Evolutionary conservation across 2,888 invertebrate genomes (phyloP), one percentile per base, ranked within the genome.

Genomic region (Theretra japonica): DNA sequence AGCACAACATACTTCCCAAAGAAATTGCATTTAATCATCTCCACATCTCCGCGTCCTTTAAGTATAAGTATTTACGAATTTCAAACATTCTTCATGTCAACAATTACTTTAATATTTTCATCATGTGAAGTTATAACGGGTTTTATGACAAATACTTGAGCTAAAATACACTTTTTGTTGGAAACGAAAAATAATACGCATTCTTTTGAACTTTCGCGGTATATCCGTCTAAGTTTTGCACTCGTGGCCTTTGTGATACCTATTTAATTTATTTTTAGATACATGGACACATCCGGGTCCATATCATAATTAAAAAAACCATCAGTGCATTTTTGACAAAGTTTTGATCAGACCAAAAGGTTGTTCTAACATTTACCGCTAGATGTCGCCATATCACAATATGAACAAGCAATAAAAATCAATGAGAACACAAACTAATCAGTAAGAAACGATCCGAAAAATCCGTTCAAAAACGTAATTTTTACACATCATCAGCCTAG

Each of bases 11-110:
- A 91, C 90, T 93, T 93, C 83, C 82, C 85, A 84, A 93, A 93
- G 91, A 92, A 92, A 93, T 92, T 92, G 93, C 92, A 93, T 93
- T 93, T 90, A 90, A 91, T 92, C 89, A 92, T 90, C 88, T 90
- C 87, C 87, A 88, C 87, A 92, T 88, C 91, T 90, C 87, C 72
- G 83, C 84, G 86, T 85, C 85, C 84, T 83, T 85, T 83, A 82
- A 85, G 84, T 88, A 80, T 28, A 72, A 72, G 82, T 88, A 88
- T 89, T 92, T 90, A 88, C 87, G 86, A 92, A 91, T 90, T 91
- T 86, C 86, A 77, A 78, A 86, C 77, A 81, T 91, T 89, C 85
- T 92, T 90, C 88, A 85, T 87, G 87, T 88, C 86, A 90, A 90
- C 91, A 90, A 91, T 92, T 90, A 90, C 88, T 91, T 90, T 90